Evolutionary conservation across 2,888 invertebrate species (phyloP), one percentile per base, ranked within the genome.

Genomic region (Drosophila mimica): DNA sequence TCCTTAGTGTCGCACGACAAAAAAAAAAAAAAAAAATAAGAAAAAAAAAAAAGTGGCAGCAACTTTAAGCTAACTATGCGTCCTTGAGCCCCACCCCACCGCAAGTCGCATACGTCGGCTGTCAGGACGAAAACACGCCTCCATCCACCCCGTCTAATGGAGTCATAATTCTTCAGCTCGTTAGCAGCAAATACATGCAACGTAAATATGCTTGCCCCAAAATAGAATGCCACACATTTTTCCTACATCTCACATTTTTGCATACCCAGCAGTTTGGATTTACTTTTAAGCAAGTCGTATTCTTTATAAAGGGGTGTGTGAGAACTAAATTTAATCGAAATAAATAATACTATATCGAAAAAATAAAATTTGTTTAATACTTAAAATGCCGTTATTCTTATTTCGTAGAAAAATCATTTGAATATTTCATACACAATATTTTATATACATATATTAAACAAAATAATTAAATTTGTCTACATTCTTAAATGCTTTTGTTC

Each of bases 161-260:
- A 89, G 89, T 89, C 87, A 87, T 87, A 87, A 87, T 87, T 87
- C 89, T 87, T 89, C 85, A 76, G 89, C 87, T 87, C 87, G 87
- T 87, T 87, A 87, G 87, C 87, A 81, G 84, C 80, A 75, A 84
- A 82, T 78, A 81, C 82, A 84, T 85, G 88, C 86, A 86, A 86
- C 82, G 80, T 74, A 80, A 86, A 88, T 79, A 85, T 85, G 86
- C 88, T 71, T 75, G 87, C 74, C 70, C 74, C 80, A 60, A 64
- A 66, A 52, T 49, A 74, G 79, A 74, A 80, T 85, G 76, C 88
- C 82, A 80, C 71, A 83, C 82, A 85, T 85, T 85, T 86, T 86
- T 86, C 72, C 60, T 67, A 49, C 65, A 70, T 70, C 67, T 78
- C 72, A 80, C 77, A 82, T 77, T 88, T 79, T 83, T 78, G 63